Evolutionary conservation across 2,113 vertebrate species (phyloP), one percentile per base, ranked within the genome.

Genomic region (Gasterosteus aculeatus): DNA sequence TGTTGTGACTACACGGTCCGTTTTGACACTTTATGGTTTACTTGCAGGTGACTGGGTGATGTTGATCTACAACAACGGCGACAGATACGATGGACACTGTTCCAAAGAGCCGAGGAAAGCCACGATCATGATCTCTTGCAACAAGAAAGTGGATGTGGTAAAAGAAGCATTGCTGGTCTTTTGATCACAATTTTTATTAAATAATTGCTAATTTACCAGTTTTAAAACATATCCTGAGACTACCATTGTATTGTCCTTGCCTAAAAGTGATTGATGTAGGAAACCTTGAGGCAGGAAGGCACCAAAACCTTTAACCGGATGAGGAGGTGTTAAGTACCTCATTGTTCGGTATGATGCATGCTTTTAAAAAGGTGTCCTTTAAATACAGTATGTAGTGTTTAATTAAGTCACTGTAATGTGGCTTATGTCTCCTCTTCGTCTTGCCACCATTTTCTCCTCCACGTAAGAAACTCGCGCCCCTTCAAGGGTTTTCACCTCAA

Each of bases 61-160:
- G 93, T 90, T 99, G 61, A 94, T 94, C 78, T 99, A 99, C 83
- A 91, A 78, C 73, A 90, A 93, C 1, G 97, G 97, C 5, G 94
- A 96, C 0, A 74, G 62, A 10, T 99, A 98, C 19, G 90, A 92
- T 59, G 53, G 0, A 0, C 96, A 96, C 91, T 99, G 97, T 77
- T 86, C 82, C 26, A 59, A 76, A 4, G 95, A 96, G 85, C 76
- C 76, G 8, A 95, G 97, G 29, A 95, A 86, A 66, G 96, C 96
- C 42, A 92, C 95, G 39, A 80, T 99, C 78, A 97, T 99, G 97
- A 97, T 99, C 88, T 97, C 95, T 61, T 99, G 98, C 87, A 93
- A 94, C 81, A 93, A 83, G 64, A 92, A 92, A 42, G 85, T 80
- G 1, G 81, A 85, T 0, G 78, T 75, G 92, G 98, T 99, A 87